These are phyloP conservation scores for Panonychus citri DNA, from an alignment of 1,140 invertebrate species.

Conservation along the genomic window DNA sequence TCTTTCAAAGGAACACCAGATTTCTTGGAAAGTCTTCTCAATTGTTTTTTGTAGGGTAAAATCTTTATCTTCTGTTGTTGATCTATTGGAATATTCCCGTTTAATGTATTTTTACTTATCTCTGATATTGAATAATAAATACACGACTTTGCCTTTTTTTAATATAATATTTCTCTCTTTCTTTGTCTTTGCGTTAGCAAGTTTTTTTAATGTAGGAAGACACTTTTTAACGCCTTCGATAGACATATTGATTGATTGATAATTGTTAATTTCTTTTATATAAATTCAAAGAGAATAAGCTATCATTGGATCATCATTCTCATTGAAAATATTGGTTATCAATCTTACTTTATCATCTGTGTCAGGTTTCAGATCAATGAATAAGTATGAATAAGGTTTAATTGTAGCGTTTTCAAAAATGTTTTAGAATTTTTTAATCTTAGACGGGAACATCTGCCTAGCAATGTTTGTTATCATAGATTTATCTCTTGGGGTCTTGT, in stretches of 20 bases:
- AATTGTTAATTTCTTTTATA: not conserved
- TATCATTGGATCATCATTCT: not conserved
- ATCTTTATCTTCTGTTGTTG: too few relatives aligned
- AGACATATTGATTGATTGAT: not conserved
- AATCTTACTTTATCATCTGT: not conserved
- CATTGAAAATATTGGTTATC: not conserved
- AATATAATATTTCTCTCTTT: not conserved
- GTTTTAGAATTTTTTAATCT: not conserved
- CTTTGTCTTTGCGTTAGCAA: not conserved
- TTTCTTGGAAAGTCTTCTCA: too few relatives aligned
- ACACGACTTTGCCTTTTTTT: too few relatives aligned
- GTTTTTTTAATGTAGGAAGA: not conserved
- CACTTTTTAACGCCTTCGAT: not conserved
- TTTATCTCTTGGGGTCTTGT: not conserved
- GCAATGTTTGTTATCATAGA: not conserved
- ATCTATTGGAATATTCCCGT: too few relatives aligned
- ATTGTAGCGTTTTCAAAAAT: not conserved
- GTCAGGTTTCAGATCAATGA: not conserved
- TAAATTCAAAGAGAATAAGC: too few relatives aligned
- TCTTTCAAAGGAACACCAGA: too few relatives aligned
- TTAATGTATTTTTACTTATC: too few relatives aligned
- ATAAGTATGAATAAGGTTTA: not conserved
- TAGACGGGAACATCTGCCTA: not conserved
- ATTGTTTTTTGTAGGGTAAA: too few relatives aligned
- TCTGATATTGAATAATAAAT: too few relatives aligned